A percentile compares a stretch with the other conserved stretches of the same genome.
phyloP scores from a whole-genome alignment of 2,888 invertebrate species.

The Diachrysia chrysitis region DNA sequence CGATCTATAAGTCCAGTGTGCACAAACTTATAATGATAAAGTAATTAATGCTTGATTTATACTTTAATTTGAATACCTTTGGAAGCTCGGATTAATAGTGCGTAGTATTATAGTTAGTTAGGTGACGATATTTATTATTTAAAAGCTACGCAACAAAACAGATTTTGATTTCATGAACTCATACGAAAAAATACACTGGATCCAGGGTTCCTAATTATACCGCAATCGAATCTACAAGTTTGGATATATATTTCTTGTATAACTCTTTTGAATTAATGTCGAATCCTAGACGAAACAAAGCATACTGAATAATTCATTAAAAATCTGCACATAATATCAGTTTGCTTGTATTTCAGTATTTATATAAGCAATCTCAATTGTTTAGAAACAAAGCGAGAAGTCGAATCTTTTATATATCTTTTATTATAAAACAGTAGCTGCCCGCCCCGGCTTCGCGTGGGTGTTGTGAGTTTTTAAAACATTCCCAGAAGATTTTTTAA shows the following conservation, averaged over 20 bases:
- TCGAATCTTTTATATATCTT: too few species aligned
- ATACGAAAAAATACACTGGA: too few species aligned
- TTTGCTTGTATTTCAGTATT: too few species aligned
- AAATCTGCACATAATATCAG: neutral
- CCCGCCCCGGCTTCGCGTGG: too few species aligned
- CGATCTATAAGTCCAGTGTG: neutral
- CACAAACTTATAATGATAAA: neutral
- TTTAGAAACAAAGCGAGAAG: neutral
- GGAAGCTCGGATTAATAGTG: neutral
- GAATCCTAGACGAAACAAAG: too few species aligned
- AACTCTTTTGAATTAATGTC: too few species aligned
- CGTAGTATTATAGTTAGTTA: too few species aligned
- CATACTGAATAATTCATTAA: neutral
- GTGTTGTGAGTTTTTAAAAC: too few species aligned
- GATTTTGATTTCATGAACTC: neutral
- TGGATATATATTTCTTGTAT: too few species aligned
- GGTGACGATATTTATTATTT: neutral
- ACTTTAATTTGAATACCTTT: neutral
- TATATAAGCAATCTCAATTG: neutral
- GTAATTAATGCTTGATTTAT: neutral
- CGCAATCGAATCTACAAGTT: neutral
- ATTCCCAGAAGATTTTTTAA: too few species aligned
- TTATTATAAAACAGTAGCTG: too few species aligned
- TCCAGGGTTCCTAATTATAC: neutral
- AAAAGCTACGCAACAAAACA: neutral